Percentiles rank a stretch among this genome's conserved stretches.
Evolutionary conservation across 2,113 vertebrate species (phyloP).

Genomic region (Brevimyrus niger): DNA sequence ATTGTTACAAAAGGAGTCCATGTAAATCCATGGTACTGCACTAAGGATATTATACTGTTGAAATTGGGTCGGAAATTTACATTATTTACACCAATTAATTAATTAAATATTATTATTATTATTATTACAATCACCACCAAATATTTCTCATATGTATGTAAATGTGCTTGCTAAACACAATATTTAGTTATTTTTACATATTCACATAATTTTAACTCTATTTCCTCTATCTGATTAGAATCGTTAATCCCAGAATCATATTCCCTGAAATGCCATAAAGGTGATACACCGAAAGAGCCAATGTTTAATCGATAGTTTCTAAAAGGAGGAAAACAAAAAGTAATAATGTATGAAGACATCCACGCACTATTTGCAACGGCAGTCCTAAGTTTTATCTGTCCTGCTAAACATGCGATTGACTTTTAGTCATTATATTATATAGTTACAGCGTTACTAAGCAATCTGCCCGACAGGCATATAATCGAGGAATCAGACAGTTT

Average conservation of each 20-base stretch:
- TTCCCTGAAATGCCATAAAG: not conserved
- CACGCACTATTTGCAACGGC: not conserved
- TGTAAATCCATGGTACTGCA: not conserved
- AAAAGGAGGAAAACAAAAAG: not conserved
- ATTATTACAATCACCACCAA: not conserved
- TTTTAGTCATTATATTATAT: not conserved
- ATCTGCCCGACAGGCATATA: not conserved
- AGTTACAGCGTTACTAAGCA: not conserved
- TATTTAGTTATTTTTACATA: not conserved
- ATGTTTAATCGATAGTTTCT: not conserved
- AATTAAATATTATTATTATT: too few relatives aligned
- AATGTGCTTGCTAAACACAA: not conserved
- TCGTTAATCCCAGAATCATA: not conserved
- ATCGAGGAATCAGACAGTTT: not conserved
- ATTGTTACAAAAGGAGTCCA: not conserved
- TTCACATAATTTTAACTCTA: not conserved
- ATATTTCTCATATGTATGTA: not conserved
- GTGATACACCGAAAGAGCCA: not conserved
- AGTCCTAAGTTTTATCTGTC: not conserved
- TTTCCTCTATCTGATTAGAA: not conserved
- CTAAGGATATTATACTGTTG: not conserved
- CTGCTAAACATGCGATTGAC: not conserved
- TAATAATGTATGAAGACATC: not conserved
- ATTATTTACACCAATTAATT: not conserved
- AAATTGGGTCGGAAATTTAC: not conserved